These are phyloP conservation scores for Serrognathus titanus DNA, from an alignment of 2,888 invertebrate species.

Conservation along the genomic window DNA sequence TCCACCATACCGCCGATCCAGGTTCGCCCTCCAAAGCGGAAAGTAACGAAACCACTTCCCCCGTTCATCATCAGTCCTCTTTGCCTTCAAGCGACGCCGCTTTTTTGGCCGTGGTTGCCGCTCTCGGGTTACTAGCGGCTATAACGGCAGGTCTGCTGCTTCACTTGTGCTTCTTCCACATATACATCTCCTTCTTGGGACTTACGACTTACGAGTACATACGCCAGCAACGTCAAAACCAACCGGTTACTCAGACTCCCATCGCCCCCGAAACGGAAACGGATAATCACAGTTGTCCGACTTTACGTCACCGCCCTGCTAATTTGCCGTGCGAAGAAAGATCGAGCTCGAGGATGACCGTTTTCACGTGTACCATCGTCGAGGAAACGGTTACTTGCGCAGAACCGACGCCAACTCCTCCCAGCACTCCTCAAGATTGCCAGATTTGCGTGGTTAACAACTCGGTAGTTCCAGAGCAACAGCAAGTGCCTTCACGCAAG, in stretches of 20 bases:
- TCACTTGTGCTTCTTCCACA: constrained; percentile 84
- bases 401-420: constrained; percentile 51
- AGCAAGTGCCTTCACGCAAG: constrained; percentile 33
- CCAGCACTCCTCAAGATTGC: constrained; percentile 45
- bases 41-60: constrained; percentile 24
- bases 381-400: constrained; percentile 49
- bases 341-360: constrained; percentile 33
- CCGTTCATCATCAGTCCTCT: constrained; percentile 35
- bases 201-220: constrained; percentile 91
- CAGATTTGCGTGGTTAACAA: constrained; percentile 40
- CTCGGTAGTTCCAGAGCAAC: constrained; percentile 36
- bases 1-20: constrained; percentile 60
- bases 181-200: constrained; percentile 79
- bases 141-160: constrained; percentile 73
- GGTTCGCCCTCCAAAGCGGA: constrained; percentile 47
- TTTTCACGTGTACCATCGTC: constrained; percentile 52
- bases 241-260: constrained; percentile 23
- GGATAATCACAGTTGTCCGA: constrained; percentile 18
- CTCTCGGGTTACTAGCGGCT: constrained; percentile 68
- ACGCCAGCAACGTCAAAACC: constrained; percentile 51
- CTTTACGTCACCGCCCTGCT: constrained; percentile 37
- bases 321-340: constrained; percentile 49
- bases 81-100: constrained; percentile 55
- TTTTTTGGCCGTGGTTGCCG: constrained; percentile 58
- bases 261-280: constrained; percentile 36